Evolutionary conservation across 2,113 vertebrate species (phyloP).

Genomic region (Pterocles orientalis): DNA sequence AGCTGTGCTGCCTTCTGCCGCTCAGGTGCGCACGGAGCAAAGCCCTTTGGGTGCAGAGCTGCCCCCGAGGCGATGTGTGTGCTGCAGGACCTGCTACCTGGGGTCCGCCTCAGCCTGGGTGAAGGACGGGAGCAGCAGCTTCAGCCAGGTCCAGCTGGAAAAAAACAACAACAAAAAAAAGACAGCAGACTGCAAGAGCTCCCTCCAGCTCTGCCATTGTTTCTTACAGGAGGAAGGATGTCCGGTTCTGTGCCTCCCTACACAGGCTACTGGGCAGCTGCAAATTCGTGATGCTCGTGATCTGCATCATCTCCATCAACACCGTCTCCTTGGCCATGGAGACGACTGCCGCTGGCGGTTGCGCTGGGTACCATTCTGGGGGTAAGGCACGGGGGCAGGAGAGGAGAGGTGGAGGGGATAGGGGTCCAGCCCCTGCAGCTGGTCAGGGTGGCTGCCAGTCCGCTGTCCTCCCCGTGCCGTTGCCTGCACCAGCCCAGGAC

Average conservation of each 20-base stretch:
- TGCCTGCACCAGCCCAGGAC: not conserved
- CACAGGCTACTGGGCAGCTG: not conserved
- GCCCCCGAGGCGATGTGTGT: too few species aligned
- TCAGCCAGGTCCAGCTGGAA: not conserved
- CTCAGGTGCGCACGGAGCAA: not conserved
- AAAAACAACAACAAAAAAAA: not conserved
- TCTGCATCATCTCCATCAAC: not conserved
- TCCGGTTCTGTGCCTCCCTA: not conserved
- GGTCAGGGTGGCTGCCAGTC: not conserved
- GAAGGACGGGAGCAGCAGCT: not conserved
- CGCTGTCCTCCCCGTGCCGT: not conserved
- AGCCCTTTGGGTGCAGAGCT: not conserved
- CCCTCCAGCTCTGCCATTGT: not conserved
- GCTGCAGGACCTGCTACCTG: not conserved
- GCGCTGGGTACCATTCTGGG: not conserved
- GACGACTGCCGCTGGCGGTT: not conserved
- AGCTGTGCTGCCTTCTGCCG: not conserved
- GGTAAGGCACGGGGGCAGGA: not conserved
- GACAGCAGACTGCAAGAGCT: not conserved
- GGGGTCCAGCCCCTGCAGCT: rapidly evolving
- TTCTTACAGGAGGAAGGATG: not conserved
- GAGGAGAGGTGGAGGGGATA: not conserved
- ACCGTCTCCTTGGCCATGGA: not conserved
- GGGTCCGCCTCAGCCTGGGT: not conserved
- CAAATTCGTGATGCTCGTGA: not conserved